Conservation (phyloP, 2,797 vertebrate species). For the Heliangelus exortis region DNA sequence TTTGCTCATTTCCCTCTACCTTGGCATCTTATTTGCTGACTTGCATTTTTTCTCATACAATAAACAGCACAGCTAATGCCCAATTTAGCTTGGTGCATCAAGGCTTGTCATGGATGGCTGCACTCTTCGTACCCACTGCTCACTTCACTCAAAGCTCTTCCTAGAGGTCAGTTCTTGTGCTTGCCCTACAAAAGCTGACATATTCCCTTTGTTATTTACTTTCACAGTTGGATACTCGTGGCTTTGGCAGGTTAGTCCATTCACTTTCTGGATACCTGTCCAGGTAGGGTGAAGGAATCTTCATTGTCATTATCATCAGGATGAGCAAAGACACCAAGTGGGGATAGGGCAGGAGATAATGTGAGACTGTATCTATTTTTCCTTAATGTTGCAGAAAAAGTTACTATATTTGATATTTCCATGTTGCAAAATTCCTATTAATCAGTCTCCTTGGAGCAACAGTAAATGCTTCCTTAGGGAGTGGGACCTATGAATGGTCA, state of each 20-base stretch:
- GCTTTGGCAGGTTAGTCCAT: background rate
- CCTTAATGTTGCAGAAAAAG: background rate
- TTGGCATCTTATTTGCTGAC: background rate
- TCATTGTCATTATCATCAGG: background rate
- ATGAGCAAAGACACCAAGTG: background rate
- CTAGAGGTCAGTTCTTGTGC: background rate
- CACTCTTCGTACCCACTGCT: accelerated
- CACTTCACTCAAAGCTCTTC: background rate
- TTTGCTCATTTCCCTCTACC: background rate
- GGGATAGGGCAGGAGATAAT: background rate
- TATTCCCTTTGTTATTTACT: background rate
- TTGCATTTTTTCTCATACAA: background rate
- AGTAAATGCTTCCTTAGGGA: background rate
- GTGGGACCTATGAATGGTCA: background rate
- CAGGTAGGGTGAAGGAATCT: background rate
- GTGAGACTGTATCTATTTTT: background rate
- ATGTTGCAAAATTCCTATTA: background rate
- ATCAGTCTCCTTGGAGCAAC: background rate
- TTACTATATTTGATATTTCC: accelerated
- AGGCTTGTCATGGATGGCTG: background rate
- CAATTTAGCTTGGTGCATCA: background rate
- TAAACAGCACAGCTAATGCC: background rate
- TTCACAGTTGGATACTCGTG: background rate
- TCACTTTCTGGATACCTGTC: background rate
- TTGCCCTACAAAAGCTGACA: background rate